Base-by-base conservation (phyloP, 2,888 invertebrate genomes). In the Pseudococcus jackbeardsleyi region DNA sequence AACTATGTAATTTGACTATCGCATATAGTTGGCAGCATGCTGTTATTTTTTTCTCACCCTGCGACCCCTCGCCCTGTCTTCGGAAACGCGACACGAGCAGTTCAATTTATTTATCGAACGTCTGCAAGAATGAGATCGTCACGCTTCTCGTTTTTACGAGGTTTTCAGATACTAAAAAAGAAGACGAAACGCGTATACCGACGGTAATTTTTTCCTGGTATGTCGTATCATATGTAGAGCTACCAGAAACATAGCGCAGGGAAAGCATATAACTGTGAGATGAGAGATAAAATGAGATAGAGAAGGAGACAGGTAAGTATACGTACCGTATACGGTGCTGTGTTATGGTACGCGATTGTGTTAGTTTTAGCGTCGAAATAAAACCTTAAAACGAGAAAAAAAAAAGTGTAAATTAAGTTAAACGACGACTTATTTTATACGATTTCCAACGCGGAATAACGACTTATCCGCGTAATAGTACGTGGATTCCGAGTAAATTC, bases 101-200 rank as follows among this genome's bases (percentile, higher is more conserved):
- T 84, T 84, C 84, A 84, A 84, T 84, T 84, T 84, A 84, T 84
- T 54, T 84, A 33, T 84, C 84, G 46, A 84, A 84, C 50, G 84
- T 84, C 84, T 84, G 50, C 54, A 84, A 54, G 50, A 84, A 54
- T 84, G 84, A 84, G 84, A 84, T 84, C 54, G 84, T 84, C 84
- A 84, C 84, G 54, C 84, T 84, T 84, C 54, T 46, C 48, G 84
- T 84, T 84, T 50, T 84, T 54, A 84, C 22, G 84, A 84, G 33
- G 84, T 50, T 84, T 50, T 84, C 46, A 46, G 26, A 84, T 84
- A 84, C 33, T 50, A 48, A 46, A 84, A 42, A 42, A 42, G 42
- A 42, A 84, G 26, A 84, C 46, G 48, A 84, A 84, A 84, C 46
- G 48, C 84, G 48, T 42, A 42, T 26, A 48, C 46, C 19, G 46